A percentile compares a stretch with the other conserved stretches of the same genome.
These are phyloP conservation scores for Netelia inedita DNA, from an alignment of 2,888 invertebrate genomes.

Conservation along the genomic window DNA sequence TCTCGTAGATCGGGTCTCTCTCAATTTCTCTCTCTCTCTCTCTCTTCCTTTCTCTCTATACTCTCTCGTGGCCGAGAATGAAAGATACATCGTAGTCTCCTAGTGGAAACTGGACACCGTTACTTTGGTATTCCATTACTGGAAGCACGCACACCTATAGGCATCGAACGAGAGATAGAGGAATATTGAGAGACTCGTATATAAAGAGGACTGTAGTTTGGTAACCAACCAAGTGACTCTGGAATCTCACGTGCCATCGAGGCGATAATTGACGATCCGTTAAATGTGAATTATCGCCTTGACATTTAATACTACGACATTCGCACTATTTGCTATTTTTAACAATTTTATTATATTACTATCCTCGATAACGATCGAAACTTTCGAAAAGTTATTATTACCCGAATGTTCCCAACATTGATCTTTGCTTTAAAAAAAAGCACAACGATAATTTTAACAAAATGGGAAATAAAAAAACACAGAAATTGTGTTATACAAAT, in stretches of 20 bases:
- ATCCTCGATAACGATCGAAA: not conserved
- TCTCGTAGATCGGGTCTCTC: not conserved
- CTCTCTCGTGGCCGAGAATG: not conserved
- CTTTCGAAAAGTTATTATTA: not conserved
- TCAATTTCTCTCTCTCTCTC: constrained; percentile 13
- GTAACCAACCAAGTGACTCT: constrained; percentile 29
- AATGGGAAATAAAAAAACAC: too few relatives aligned
- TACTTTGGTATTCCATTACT: constrained; percentile 55
- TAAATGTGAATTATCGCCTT: not conserved
- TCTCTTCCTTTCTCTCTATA: constrained; percentile 7
- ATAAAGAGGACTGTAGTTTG: constrained; percentile 8
- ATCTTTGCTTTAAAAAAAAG: too few relatives aligned
- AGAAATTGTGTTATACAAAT: too few relatives aligned
- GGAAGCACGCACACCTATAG: not conserved
- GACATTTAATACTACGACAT: not conserved
- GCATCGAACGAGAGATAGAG: not conserved
- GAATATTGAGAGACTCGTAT: not conserved
- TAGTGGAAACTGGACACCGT: constrained; percentile 49
- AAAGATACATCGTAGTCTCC: constrained; percentile 14
- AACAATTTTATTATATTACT: not conserved
- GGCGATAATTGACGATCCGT: constrained; percentile 36
- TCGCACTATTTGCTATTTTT: too few relatives aligned
- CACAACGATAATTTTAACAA: too few relatives aligned
- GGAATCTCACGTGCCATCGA: constrained; percentile 6
- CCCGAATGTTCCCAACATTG: too few relatives aligned